phyloP scores from a whole-genome alignment of 2,113 vertebrate species.

The Hassar affinis region DNA sequence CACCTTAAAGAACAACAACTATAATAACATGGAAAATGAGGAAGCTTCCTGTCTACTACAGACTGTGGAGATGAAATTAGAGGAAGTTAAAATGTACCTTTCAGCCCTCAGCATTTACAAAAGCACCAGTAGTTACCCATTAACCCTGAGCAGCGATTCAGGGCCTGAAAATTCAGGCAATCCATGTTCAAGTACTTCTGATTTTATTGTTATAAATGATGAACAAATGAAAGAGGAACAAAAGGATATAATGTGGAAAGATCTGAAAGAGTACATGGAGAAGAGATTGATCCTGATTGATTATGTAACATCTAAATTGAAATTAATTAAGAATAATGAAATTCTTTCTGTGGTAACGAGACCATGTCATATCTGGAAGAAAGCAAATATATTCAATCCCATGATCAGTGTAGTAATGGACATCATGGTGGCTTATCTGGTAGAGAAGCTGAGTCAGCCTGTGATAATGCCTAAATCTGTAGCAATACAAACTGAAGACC shows the following conservation, averaged over 20 bases:
- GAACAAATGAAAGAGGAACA: background rate
- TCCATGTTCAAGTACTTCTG: background rate
- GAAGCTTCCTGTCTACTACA: slow-evolving; percentile 18
- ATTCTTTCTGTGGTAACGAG: slow-evolving; percentile 35
- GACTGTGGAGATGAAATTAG: slow-evolving; percentile 39
- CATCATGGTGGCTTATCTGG: slow-evolving; percentile 46
- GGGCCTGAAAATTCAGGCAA: slow-evolving; percentile 29
- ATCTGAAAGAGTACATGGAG: slow-evolving; percentile 44
- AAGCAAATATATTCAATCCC: slow-evolving; percentile 16
- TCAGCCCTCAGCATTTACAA: slow-evolving; percentile 38
- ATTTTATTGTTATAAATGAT: background rate
- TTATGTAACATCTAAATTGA: slow-evolving; percentile 39
- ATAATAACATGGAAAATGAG: slow-evolving; percentile 19
- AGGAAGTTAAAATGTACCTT: slow-evolving; percentile 57
- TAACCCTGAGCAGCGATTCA: background rate
- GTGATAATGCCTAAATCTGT: background rate
- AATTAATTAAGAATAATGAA: slow-evolving; percentile 25
- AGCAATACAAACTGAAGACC: background rate
- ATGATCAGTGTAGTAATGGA: slow-evolving; percentile 56
- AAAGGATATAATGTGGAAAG: background rate
- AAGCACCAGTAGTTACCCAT: background rate
- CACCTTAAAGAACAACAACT: slow-evolving; percentile 32
- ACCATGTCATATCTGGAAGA: background rate
- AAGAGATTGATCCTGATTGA: slow-evolving; percentile 51
- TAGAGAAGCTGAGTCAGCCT: slow-evolving; percentile 25